Evolutionary conservation across 2,113 vertebrate species (phyloP).

Genomic region (Girardinichthys multiradiatus): DNA sequence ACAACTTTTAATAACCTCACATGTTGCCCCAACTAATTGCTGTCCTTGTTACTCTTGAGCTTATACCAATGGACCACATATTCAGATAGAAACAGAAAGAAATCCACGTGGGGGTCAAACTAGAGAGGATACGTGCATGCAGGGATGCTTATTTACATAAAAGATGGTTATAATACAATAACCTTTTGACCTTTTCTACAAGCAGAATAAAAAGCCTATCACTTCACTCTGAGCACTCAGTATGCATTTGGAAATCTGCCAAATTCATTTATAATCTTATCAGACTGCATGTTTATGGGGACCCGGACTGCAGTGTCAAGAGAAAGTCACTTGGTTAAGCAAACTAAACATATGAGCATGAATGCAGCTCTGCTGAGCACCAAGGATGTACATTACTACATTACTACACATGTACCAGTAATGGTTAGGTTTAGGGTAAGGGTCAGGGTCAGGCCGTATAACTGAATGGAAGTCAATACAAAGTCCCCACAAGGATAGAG

Average conservation of each 20-base stretch:
- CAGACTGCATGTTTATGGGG: neutral
- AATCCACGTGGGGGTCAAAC: neutral
- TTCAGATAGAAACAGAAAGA: constrained; percentile 3
- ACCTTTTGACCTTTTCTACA: constrained; percentile 18
- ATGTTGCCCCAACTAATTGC: constrained; percentile 30
- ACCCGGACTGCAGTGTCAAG: neutral
- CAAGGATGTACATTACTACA: constrained; percentile 27
- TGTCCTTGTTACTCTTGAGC: constrained; percentile 14
- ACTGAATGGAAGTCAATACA: too few relatives aligned
- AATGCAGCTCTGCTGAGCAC: constrained; percentile 3
- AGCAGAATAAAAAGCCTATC: neutral
- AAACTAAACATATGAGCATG: constrained; percentile 10
- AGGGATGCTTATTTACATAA: neutral
- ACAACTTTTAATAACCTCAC: constrained; percentile 51
- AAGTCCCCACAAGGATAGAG: too few relatives aligned
- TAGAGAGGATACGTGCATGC: neutral
- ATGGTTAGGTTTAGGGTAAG: too few relatives aligned
- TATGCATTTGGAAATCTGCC: neutral
- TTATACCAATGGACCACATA: constrained; percentile 5
- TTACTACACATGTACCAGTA: too few relatives aligned
- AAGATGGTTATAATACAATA: neutral
- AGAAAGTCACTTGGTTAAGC: constrained; percentile 21
- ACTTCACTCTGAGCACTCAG: neutral
- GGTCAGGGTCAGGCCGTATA: too few relatives aligned
- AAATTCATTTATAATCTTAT: neutral